Evolutionary conservation across 2,797 vertebrate genomes (phyloP).

Genomic region (Halcyon leucocephala): DNA sequence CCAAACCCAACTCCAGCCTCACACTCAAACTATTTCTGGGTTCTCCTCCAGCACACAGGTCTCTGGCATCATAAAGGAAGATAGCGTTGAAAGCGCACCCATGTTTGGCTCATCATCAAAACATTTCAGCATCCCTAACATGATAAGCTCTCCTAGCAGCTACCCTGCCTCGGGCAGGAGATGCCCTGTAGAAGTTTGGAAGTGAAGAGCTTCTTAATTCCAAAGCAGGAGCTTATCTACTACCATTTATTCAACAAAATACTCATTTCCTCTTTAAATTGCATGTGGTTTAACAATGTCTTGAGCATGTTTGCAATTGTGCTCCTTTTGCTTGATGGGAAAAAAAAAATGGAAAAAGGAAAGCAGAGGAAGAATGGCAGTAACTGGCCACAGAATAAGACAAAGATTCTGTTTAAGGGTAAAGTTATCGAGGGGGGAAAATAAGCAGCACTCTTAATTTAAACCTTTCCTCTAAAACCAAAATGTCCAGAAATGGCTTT

Average conservation of each 20-base stretch:
- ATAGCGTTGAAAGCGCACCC: background rate
- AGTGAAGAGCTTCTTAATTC: background rate
- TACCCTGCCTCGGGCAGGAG: background rate
- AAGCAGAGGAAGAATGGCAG: background rate
- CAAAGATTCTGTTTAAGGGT: background rate
- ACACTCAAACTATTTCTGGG: background rate
- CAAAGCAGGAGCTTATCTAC: conserved; percentile 10
- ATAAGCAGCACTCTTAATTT: background rate
- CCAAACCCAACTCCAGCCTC: background rate
- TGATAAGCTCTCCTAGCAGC: background rate
- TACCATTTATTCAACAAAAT: conserved; percentile 16
- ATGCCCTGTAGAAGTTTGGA: background rate
- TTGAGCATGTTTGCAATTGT: background rate
- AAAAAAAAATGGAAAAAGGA: background rate
- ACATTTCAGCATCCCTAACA: background rate
- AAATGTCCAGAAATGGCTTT: conserved; percentile 23
- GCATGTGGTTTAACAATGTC: background rate
- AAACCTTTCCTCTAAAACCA: conserved; percentile 19
- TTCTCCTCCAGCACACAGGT: background rate
- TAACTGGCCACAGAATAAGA: background rate
- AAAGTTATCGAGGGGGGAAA: background rate
- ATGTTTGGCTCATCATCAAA: background rate
- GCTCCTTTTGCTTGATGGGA: background rate
- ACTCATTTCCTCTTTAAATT: conserved; percentile 41
- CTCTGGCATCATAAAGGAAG: conserved; percentile 1